Conservation (phyloP, 1,140 invertebrate species). For the Bombus consobrinus region DNA sequence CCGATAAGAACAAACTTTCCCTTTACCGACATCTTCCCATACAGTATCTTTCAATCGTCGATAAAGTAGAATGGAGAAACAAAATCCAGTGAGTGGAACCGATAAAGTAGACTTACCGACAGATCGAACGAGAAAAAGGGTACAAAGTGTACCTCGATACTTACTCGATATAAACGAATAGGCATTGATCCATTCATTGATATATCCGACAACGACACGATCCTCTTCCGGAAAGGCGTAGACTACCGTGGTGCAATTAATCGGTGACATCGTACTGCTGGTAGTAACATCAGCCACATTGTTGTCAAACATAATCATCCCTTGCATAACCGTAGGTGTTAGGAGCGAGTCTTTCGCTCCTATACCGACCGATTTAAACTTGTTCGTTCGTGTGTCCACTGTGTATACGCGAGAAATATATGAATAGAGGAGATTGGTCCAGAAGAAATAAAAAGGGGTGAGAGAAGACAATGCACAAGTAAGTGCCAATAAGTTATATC, state of each 20-base stretch:
- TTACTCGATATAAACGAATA: conserved; percentile 85
- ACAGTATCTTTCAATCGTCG: background rate
- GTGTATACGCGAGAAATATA: conserved; percentile 71
- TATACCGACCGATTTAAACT: conserved; percentile 73
- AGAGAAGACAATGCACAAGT: conserved; percentile 12
- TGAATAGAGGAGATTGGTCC: background rate
- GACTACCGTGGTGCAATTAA: conserved; percentile 81
- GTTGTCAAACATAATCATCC: conserved; percentile 72
- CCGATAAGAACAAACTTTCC: background rate
- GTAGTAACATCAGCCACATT: conserved; percentile 63
- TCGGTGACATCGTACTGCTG: conserved; percentile 66
- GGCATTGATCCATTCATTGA: conserved; percentile 87
- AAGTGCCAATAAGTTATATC: conserved; percentile 11
- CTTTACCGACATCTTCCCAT: background rate
- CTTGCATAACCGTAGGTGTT: conserved; percentile 72
- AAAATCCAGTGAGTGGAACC: background rate
- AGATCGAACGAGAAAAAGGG: background rate
- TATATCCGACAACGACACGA: conserved; percentile 84
- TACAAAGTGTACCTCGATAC: conserved; percentile 65
- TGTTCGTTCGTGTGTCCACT: conserved; percentile 76
- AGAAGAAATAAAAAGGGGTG: background rate
- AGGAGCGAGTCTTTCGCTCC: conserved; percentile 73
- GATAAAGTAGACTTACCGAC: background rate
- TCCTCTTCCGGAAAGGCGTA: conserved; percentile 80
- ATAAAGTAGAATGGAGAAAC: background rate